These are phyloP conservation scores for Eufriesea mexicana DNA, from an alignment of 1,140 invertebrate genomes.

Conservation along the genomic window DNA sequence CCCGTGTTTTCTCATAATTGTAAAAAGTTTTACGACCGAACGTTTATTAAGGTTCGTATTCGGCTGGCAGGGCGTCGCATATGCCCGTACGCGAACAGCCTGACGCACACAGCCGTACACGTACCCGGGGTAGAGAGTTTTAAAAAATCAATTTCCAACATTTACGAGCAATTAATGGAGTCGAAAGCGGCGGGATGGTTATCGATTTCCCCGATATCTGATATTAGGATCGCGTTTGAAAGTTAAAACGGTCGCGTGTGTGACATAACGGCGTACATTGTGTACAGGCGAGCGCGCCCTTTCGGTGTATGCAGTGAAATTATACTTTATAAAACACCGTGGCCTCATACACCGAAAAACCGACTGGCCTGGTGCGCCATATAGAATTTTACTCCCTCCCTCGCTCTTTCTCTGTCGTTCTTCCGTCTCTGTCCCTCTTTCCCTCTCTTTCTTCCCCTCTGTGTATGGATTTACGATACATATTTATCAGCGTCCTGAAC, in stretches of 20 bases:
- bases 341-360: conserved; percentile 15
- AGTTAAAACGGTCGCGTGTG: conserved; percentile 36
- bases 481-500: conserved; percentile 42
- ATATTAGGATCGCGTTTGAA: conserved; percentile 51
- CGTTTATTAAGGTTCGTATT: conserved; percentile 32
- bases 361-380: conserved; percentile 26
- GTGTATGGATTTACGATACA: conserved; percentile 45
- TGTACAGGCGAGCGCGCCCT: background rate
- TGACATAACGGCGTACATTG: conserved; percentile 25
- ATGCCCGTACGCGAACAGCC: background rate
- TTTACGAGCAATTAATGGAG: conserved; percentile 47
- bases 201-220: conserved; percentile 38
- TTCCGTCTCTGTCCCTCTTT: background rate
- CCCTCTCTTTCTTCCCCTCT: background rate
- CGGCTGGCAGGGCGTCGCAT: background rate
- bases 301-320: conserved; percentile 15
- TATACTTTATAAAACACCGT: conserved; percentile 49
- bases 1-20: conserved; percentile 37
- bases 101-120: background rate
- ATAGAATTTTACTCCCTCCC: background rate
- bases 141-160: conserved; percentile 54
- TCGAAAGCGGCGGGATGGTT: conserved; percentile 20
- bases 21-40: conserved; percentile 36
- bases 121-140: background rate
- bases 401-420: too few species aligned